These are phyloP conservation scores for Nerophis lumbriciformis DNA, from an alignment of 2,113 vertebrate genomes.

Conservation along the genomic window DNA sequence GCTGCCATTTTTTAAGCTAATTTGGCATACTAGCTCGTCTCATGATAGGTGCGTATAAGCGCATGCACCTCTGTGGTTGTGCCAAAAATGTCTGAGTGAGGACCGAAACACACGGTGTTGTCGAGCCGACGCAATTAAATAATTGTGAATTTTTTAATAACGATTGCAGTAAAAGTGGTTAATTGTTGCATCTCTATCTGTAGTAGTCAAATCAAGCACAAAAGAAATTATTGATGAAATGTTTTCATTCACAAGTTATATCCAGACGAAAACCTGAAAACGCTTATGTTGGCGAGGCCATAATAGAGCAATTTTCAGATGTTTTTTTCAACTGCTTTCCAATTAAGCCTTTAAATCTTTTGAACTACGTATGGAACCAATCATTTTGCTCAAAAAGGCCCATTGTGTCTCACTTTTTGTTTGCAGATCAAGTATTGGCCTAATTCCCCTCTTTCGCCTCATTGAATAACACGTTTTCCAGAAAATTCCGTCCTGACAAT, in stretches of 20 bases:
- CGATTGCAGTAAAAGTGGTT: background rate
- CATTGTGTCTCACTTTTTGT: conserved; percentile 28
- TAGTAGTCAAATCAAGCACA: background rate
- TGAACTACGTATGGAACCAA: conserved; percentile 6
- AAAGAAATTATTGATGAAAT: background rate
- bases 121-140: background rate
- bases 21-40: no score
- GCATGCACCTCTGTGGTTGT: no score
- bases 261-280: no score
- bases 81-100: no score
- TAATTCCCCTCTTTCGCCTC: background rate
- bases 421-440: conserved; percentile 20
- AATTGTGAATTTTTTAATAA: background rate
- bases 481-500: background rate
- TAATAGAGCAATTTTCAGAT: background rate
- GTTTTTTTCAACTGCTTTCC: background rate
- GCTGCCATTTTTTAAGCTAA: no score
- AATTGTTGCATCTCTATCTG: background rate
- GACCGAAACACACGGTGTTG: background rate
- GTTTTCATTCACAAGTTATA: no score
- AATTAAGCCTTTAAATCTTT: background rate
- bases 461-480: background rate
- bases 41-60: no score
- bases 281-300: background rate
- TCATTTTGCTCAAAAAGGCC: conserved; percentile 9